These are phyloP conservation scores for Gymnopithys bicolor DNA, from an alignment of 2,797 vertebrate genomes.

Conservation along the genomic window DNA sequence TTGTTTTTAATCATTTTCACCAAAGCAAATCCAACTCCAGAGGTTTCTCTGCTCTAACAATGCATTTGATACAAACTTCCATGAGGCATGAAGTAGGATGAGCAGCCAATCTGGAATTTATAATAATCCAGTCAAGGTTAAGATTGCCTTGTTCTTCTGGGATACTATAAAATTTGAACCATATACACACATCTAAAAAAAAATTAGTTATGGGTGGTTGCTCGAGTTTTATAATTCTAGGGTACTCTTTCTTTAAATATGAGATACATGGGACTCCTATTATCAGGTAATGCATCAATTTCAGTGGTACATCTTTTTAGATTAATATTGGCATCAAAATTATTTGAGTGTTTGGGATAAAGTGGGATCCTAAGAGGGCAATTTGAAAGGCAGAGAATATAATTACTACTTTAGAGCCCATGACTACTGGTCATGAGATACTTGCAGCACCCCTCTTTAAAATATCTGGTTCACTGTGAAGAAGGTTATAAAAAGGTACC, in stretches of 20 bases:
- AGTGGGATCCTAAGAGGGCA: conserved; percentile 13
- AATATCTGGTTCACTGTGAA: not conserved
- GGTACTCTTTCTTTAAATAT: conserved; percentile 17
- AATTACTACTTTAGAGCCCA: not conserved
- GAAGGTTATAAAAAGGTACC: not conserved
- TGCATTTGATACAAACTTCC: conserved; percentile 22
- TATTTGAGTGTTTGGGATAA: conserved; percentile 23
- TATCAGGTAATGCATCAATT: conserved; percentile 45
- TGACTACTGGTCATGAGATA: not conserved
- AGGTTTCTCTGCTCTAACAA: conserved; percentile 22
- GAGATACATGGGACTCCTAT: not conserved
- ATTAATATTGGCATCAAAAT: conserved; percentile 7
- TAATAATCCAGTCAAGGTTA: conserved; percentile 53
- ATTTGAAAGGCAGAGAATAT: conserved; percentile 39
- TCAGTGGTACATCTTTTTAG: conserved; percentile 17
- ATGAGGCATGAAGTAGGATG: conserved; percentile 7
- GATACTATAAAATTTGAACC: conserved; percentile 46
- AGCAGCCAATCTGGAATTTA: conserved; percentile 53
- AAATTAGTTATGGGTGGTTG: conserved; percentile 50
- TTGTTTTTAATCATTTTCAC: not conserved
- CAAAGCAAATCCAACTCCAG: conserved; percentile 12
- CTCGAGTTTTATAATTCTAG: conserved; percentile 24
- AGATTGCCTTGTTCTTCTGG: conserved; percentile 47
- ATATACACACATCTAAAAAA: conserved; percentile 53
- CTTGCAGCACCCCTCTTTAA: not conserved